Percentiles rank a stretch among this genome's conserved stretches.
Conservation (phyloP, 2,888 invertebrate species). For the Caenorhabditis sulstoni region DNA sequence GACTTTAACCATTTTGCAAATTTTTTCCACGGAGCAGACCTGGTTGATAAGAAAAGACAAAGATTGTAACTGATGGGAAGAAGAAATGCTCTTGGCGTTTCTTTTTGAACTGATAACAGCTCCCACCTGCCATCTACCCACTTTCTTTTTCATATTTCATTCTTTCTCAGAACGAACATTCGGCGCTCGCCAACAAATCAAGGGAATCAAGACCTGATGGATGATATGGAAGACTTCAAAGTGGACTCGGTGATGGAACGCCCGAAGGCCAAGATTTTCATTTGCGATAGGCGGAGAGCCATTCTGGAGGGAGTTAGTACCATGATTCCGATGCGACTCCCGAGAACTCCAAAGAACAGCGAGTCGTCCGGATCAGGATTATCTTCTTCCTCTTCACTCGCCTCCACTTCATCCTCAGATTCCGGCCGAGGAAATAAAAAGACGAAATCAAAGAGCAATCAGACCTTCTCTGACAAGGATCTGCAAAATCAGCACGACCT, state of each 20-base stretch:
- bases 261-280: conserved; percentile 51
- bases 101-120: conserved; percentile 25
- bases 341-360: conserved; percentile 45
- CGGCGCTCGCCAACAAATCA: conserved; percentile 37
- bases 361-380: conserved; percentile 44
- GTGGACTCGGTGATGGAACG: conserved; percentile 21
- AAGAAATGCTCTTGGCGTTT: conserved; percentile 4
- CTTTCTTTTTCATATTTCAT: conserved; percentile 26
- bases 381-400: conserved; percentile 43
- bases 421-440: neutral
- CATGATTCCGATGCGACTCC: conserved; percentile 14
- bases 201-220: conserved; percentile 47
- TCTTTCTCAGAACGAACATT: conserved; percentile 7
- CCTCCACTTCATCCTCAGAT: conserved; percentile 41
- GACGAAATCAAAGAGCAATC: neutral
- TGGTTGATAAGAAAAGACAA: conserved; percentile 30
- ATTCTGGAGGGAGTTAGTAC: conserved; percentile 56
- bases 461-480: neutral
- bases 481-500: conserved; percentile 1
- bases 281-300: conserved; percentile 54
- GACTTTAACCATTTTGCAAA: neutral
- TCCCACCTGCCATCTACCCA: neutral
- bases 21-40: conserved; percentile 20
- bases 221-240: conserved; percentile 43
- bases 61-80: conserved; percentile 26